phyloP scores from a whole-genome alignment of 2,797 vertebrate genomes.

The Pipistrellus pipistrellus region DNA sequence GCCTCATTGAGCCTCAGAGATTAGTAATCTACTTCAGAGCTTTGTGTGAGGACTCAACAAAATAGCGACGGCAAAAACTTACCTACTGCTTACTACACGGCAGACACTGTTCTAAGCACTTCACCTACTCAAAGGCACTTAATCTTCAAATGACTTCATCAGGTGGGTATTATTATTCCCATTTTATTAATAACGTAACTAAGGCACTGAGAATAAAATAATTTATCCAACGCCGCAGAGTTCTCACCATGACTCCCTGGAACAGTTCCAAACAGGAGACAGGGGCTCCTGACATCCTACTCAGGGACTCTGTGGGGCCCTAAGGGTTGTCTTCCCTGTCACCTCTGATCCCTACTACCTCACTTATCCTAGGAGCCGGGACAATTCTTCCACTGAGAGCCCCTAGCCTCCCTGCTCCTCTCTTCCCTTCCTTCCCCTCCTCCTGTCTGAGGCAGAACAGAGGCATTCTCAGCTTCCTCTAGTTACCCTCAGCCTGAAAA shows the following conservation, averaged over 20 bases:
- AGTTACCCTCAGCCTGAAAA: conserved; percentile 77
- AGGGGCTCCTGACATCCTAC: not conserved
- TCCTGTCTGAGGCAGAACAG: conserved; percentile 43
- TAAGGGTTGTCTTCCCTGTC: not conserved
- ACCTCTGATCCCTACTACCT: not conserved
- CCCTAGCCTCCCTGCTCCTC: not conserved
- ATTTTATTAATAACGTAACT: conserved; percentile 32
- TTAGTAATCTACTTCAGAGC: conserved; percentile 2
- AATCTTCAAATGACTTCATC: not conserved
- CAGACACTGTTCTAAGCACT: not conserved
- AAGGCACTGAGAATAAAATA: conserved; percentile 27
- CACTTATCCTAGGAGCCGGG: not conserved
- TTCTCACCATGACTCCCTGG: not conserved
- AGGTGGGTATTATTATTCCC: not conserved
- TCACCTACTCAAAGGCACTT: not conserved
- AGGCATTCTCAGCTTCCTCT: conserved; percentile 81
- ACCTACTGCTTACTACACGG: not conserved
- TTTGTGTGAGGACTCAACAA: not conserved
- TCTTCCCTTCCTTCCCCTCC: conserved; percentile 13
- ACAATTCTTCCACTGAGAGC: not conserved
- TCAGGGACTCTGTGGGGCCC: not conserved
- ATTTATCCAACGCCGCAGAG: conserved; percentile 37
- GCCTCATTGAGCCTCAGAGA: conserved; percentile 14
- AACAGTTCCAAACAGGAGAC: not conserved
- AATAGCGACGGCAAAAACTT: not conserved